A percentile compares a stretch with the other conserved stretches of the same genome.
Evolutionary conservation across 2,888 invertebrate genomes (phyloP).

Genomic region (Dasysyrphus albostriatus): DNA sequence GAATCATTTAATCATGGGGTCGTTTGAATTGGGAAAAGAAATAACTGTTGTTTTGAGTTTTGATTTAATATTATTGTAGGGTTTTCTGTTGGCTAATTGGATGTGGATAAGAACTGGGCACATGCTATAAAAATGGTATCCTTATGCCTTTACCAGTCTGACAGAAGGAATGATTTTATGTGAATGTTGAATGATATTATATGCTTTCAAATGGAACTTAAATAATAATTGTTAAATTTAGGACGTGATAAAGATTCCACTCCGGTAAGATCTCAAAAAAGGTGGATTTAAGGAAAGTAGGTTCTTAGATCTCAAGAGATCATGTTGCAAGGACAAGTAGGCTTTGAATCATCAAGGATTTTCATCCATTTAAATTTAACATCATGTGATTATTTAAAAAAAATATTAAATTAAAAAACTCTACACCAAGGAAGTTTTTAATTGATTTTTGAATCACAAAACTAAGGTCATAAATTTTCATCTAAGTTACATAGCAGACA

Average conservation of each 20-base stretch:
- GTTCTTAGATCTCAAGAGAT: too few species aligned
- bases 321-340: too few species aligned
- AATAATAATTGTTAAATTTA: slow-evolving; percentile 1
- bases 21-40: slow-evolving; percentile 56
- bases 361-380: too few species aligned
- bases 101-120: slow-evolving; percentile 10
- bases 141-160: neutral
- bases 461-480: too few species aligned
- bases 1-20: slow-evolving; percentile 73
- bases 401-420: too few species aligned
- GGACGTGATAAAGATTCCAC: neutral
- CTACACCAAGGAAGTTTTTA: too few species aligned
- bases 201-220: slow-evolving; percentile 14
- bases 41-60: slow-evolving; percentile 68
- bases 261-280: too few species aligned
- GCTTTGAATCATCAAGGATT: too few species aligned
- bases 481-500: too few species aligned
- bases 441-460: too few species aligned
- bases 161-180: slow-evolving; percentile 13
- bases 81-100: slow-evolving; percentile 59
- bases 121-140: slow-evolving; percentile 34
- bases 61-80: slow-evolving; percentile 51
- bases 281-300: too few species aligned
- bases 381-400: too few species aligned
- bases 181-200: slow-evolving; percentile 30